Base-by-base conservation (phyloP, 2,888 invertebrate genomes). In the Apamea monoglypha region DNA sequence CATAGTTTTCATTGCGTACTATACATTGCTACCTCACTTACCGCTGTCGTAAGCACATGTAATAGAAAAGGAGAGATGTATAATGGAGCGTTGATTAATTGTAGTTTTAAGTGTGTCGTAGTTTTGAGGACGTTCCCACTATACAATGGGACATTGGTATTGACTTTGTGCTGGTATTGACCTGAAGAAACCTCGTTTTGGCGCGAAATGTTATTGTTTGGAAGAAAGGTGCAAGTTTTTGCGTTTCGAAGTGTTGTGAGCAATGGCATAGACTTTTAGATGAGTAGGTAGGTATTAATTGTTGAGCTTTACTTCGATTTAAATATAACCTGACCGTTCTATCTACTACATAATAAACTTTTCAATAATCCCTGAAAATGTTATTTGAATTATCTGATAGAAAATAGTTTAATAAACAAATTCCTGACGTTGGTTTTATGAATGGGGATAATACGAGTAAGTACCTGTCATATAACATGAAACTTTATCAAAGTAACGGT, bases 71-170 rank as follows among this genome's bases (percentile, higher is more conserved):
- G 32, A 61, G 85, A 66, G 77, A 79, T 89, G 85, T 73, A 81
- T 67, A 53, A 25, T 50, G 47, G 64, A 74, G 25, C 73, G 67
- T 73, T 10, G 14, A 74, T 66, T 61, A 8, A 75, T 50, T 66
- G 36, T 84, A 66, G 69, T 10, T n/a, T 29, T 32, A 50, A 75
- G 70, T 79, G 61, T 81, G 74, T 76, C 74, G 76, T 56, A 79
- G 78, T 79, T 78, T 80, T 84, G 80, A 79, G 81, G 80, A 83
- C 74, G 44, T 80, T 88, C 83, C 79, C 84, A 89, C 78, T 79
- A 29, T 47, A 89, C 89, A 89, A 89, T 89, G 77, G 85, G 67
- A 80, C 86, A 87, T 88, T 89, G 88, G 68, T 87, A 84, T 87
- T 86, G 89, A 87, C 83, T 85, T 83, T 76, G 83, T 79, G 76